phyloP scores from a whole-genome alignment of 2,797 vertebrate genomes.

The Vespertilio murinus region DNA sequence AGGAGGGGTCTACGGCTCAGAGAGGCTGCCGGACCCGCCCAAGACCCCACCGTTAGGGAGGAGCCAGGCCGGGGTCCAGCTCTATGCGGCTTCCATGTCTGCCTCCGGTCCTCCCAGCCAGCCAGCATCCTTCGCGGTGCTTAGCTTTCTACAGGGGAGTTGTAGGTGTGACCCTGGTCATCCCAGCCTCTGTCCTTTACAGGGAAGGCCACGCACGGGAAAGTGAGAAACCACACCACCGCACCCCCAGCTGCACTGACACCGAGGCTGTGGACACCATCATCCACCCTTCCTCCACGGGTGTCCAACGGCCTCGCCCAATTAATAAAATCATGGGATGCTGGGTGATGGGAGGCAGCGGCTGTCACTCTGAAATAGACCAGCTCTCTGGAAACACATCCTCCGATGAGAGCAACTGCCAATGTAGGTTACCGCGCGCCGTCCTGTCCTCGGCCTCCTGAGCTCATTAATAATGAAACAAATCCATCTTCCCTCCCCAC shows the following conservation, averaged over 20 bases:
- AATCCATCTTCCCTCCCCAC: background rate
- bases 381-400: conserved; percentile 62
- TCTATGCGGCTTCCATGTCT: background rate
- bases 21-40: background rate
- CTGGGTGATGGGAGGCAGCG: background rate
- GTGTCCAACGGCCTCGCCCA: conserved; percentile 2
- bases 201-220: background rate
- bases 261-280: background rate
- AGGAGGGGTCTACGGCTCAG: background rate
- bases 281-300: background rate
- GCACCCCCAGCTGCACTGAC: background rate
- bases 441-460: conserved; percentile 45
- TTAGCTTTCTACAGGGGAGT: background rate
- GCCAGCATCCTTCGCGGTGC: background rate
- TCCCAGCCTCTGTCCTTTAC: background rate
- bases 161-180: background rate
- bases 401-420: background rate
- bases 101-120: background rate
- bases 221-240: background rate
- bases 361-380: conserved; percentile 61
- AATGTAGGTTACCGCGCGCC: conserved; percentile 59
- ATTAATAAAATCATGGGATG: conserved; percentile 41
- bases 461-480: conserved; percentile 69
- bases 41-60: background rate
- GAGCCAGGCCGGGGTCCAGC: background rate